phyloP scores from a whole-genome alignment of 2,113 vertebrate species.

The Cynocephalus volans region DNA sequence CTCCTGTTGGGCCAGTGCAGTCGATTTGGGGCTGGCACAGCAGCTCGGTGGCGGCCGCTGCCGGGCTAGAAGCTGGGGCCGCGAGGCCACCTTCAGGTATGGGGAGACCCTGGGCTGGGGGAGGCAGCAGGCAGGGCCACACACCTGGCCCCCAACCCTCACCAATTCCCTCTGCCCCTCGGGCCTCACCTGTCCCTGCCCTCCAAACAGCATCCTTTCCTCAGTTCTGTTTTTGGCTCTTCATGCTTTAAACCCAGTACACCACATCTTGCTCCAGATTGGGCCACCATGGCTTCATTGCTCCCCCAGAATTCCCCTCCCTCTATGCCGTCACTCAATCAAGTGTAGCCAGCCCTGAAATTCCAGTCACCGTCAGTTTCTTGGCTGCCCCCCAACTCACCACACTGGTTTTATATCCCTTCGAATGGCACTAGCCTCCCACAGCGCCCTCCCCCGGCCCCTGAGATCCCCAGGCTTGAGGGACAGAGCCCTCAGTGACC shows the following conservation, averaged over 20 bases:
- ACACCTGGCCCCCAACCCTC: not conserved
- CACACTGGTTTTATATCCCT: fast-evolving
- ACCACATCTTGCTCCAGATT: fast-evolving
- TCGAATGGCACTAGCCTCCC: not conserved
- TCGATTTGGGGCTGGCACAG: not conserved
- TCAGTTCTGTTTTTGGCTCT: not conserved
- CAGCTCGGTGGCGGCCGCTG: not conserved
- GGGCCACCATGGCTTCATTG: not conserved
- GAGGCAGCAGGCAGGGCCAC: not conserved
- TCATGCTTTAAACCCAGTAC: fast-evolving
- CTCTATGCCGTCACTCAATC: fast-evolving
- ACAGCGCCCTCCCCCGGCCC: fast-evolving
- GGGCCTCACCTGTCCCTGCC: not conserved
- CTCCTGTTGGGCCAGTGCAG: not conserved
- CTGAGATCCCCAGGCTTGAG: too few relatives aligned
- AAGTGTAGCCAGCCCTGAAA: not conserved
- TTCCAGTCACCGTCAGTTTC: not conserved
- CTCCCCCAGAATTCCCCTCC: not conserved
- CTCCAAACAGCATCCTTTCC: not conserved
- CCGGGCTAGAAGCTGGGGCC: conserved; percentile 68
- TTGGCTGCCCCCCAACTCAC: not conserved
- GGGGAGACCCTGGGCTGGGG: not conserved
- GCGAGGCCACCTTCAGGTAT: conserved; percentile 32
- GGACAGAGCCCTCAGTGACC: not conserved
- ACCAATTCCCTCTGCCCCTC: fast-evolving